Evolutionary conservation across 2,797 vertebrate genomes (phyloP).

Genomic region (Perodicticus potto): DNA sequence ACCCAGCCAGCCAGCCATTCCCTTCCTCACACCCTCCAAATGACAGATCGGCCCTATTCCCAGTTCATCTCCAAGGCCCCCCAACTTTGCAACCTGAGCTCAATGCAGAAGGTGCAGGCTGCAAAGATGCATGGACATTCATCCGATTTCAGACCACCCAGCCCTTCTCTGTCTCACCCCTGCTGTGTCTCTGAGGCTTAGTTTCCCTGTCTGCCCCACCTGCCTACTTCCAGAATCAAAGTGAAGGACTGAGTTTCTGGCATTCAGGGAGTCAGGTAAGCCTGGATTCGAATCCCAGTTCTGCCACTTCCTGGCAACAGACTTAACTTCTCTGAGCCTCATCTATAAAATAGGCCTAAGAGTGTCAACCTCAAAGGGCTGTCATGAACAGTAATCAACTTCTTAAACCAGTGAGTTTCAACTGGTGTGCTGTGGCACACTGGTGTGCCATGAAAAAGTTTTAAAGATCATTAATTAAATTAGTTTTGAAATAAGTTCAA

Average conservation of each 20-base stretch:
- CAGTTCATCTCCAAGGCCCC: not conserved
- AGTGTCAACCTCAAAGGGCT: not conserved
- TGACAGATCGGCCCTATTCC: not conserved
- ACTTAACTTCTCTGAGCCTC: not conserved
- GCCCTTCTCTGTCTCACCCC: not conserved
- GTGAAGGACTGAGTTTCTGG: not conserved
- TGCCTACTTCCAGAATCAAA: not conserved
- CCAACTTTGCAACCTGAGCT: not conserved
- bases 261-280: not conserved
- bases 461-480: too few species aligned
- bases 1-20: not conserved
- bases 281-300: not conserved
- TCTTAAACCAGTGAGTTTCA: too few species aligned
- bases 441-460: too few species aligned
- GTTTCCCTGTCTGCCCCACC: not conserved
- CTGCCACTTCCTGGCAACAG: not conserved
- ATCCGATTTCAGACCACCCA: not conserved
- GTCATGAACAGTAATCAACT: not conserved
- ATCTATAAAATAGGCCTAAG: not conserved
- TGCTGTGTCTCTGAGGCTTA: not conserved
- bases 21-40: not conserved
- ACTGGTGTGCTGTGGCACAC: too few species aligned
- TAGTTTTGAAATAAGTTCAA: too few species aligned
- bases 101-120: not conserved
- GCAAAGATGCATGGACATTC: rapidly evolving